Conservation (phyloP, 2,888 invertebrate genomes). For the Anarsia innoxiella region DNA sequence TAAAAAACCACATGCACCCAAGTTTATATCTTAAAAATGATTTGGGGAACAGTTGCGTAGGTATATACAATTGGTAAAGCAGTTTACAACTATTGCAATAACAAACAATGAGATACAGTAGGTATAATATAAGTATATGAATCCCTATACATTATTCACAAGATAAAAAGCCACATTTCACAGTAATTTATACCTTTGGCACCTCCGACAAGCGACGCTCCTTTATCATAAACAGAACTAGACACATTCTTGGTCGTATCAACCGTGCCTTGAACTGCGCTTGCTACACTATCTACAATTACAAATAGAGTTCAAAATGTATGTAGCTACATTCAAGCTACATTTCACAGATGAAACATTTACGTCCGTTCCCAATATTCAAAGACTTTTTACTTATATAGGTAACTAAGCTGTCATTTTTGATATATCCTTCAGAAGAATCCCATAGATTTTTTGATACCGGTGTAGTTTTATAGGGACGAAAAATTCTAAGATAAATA, state of each 20-base stretch:
- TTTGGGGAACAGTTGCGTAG: conserved; percentile 8
- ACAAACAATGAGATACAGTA: no score
- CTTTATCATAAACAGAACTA: conserved; percentile 31
- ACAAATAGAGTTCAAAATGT: neutral
- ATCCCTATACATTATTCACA: no score
- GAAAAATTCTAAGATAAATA: no score
- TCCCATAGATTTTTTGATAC: no score
- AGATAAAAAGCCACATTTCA: no score
- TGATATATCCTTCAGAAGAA: no score
- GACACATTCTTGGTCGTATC: conserved; percentile 40
- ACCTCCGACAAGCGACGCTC: conserved; percentile 26
- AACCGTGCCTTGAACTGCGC: conserved; percentile 33
- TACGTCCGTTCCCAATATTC: conserved; percentile 20
- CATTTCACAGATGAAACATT: conserved; percentile 6
- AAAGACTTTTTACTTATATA: neutral
- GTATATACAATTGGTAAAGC: no score
- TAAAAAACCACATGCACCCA: conserved; percentile 33
- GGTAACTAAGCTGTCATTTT: no score
- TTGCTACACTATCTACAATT: conserved; percentile 33
- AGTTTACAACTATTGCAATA: no score
- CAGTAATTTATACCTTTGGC: conserved; percentile 31
- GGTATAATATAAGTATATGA: no score
- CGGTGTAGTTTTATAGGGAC: no score
- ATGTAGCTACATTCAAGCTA: neutral
- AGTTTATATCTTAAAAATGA: conserved; percentile 13